Evolutionary conservation across 30 jellyfish, hydroid and myxozoan genomes (phyloP), one percentile per base, ranked within the genome.

Genomic region (Phacellophora camtschatica): DNA sequence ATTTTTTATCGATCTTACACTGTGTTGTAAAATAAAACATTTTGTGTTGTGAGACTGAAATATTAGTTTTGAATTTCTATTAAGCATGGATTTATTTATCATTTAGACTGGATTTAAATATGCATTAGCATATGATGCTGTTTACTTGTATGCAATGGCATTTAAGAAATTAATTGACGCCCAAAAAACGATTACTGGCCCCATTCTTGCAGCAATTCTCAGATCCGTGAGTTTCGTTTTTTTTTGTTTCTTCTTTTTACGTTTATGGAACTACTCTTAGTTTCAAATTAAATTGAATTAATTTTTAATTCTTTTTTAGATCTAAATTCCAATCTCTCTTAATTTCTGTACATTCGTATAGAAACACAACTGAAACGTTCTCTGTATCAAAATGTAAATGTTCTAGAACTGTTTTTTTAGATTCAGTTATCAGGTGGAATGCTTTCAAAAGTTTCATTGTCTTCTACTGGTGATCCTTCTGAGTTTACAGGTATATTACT

Each of bases 121-220:
- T 67, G 97, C 92, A 34, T 35, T 89, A 74, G 92, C 94, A 22
- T 66, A 83, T 58, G 97, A 89, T 74, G 83, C 95, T 9, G 86
- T 89, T 7, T 82, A 62, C 22, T 2, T 86, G 12, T 73, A 74
- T 36, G 92, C 88, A 29, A 10, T 63, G 27, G 96, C 97, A 51
- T 71, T 89, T 58, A 74, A 79, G n/a, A 33, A 66, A 18, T 53
- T 89, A 16, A 67, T 89, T 23, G 69, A 75, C 13, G 65, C 57
- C n/a, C 69, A 71, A 68, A 53, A 45, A 67, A 89, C 97, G 8
- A 59, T 89, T 31, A 65, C 85, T 51, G 97, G 91, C 6, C 86
- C 83, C 19, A 25, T 31, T 3, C 24, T 89, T 7, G 59, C 97
- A 13, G 1, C 77, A 16, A 57, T 81, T 3, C 66, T 89, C 50